These are phyloP conservation scores for Nematostella vectensis DNA, from an alignment of 92 coral and sea anemone genomes.

Conservation along the genomic window DNA sequence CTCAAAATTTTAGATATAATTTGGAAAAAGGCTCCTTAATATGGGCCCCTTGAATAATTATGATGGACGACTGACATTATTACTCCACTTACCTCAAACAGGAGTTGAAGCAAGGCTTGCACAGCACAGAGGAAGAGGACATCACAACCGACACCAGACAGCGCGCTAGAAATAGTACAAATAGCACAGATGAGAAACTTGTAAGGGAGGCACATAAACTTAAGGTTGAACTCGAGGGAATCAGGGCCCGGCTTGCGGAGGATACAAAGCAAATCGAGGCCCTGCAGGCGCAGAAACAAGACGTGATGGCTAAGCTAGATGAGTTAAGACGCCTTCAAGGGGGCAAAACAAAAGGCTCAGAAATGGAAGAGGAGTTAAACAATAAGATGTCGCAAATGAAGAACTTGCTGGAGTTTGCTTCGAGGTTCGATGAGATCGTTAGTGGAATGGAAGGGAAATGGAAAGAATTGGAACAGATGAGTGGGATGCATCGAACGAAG, in stretches of 20 bases:
- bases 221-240: slow-evolving; percentile 16
- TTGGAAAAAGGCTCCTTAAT: too few species aligned
- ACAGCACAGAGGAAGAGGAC: too few species aligned
- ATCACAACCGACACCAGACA: too few species aligned
- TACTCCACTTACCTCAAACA: too few species aligned
- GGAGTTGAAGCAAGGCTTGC: too few species aligned
- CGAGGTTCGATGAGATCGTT: slow-evolving; percentile 11
- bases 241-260: slow-evolving; percentile 18
- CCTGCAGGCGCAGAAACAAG: slow-evolving; percentile 9
- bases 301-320: background rate
- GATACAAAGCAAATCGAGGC: slow-evolving; percentile 7
- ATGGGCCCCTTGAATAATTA: too few species aligned
- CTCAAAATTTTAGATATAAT: too few species aligned
- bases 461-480: background rate
- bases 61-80: too few species aligned
- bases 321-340: background rate
- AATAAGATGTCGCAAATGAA: slow-evolving; percentile 10
- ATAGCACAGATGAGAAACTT: too few species aligned
- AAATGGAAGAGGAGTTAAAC: background rate
- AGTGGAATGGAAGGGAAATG: slow-evolving; percentile 10
- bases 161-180: too few species aligned
- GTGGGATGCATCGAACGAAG: background rate
- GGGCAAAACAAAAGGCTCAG: background rate
- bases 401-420: slow-evolving; percentile 5
- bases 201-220: slow-evolving; percentile 12